Evolutionary conservation across 2,797 vertebrate genomes (phyloP).

Genomic region (Anableps anableps): DNA sequence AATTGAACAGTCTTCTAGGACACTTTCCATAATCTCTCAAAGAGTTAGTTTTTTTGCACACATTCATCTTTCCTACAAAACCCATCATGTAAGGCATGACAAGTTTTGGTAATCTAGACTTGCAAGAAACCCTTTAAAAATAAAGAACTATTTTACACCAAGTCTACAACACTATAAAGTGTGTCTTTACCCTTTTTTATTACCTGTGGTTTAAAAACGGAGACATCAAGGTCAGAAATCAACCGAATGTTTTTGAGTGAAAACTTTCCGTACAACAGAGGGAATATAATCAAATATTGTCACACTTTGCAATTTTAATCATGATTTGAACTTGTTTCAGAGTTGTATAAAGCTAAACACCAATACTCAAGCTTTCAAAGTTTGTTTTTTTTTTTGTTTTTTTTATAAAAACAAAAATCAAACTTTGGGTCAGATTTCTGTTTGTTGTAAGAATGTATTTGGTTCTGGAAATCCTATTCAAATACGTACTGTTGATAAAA

Average conservation of each 20-base stretch:
- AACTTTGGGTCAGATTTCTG: background rate
- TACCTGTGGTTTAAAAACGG: conserved; percentile 47
- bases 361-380: conserved; percentile 1
- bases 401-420: background rate
- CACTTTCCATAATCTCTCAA: conserved; percentile 42
- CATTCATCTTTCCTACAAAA: conserved; percentile 59
- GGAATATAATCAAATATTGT: conserved; percentile 47
- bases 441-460: background rate
- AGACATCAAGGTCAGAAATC: conserved; percentile 46
- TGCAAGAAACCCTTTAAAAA: conserved; percentile 53
- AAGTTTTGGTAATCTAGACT: conserved; percentile 45
- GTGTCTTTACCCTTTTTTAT: conserved; percentile 24
- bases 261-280: conserved; percentile 22
- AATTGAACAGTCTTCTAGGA: conserved; percentile 49
- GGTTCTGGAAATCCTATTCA: conserved; percentile 19
- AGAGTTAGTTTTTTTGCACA: conserved; percentile 45
- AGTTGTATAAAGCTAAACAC: conserved; percentile 37
- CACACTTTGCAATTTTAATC: conserved; percentile 33
- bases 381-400: no score
- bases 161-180: conserved; percentile 32
- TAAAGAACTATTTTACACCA: conserved; percentile 42
- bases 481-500: background rate
- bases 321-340: conserved; percentile 22
- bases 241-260: conserved; percentile 51
- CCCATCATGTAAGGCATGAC: conserved; percentile 33